phyloP scores from a whole-genome alignment of 2,797 vertebrate genomes.

The Sylvilagus floridanus region DNA sequence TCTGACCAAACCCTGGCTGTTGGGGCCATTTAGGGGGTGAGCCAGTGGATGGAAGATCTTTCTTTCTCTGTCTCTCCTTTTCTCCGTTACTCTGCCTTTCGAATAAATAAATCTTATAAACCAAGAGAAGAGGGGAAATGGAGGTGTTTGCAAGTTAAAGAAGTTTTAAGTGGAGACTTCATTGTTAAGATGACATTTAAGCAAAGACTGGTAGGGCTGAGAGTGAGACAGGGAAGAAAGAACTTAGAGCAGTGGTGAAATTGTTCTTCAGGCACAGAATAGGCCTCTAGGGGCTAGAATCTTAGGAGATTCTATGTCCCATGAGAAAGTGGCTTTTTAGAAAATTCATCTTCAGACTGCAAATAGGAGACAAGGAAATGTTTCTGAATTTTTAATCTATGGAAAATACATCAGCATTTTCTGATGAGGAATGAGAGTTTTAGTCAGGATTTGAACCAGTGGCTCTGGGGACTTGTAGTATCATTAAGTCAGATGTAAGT shows the following conservation, averaged over 20 bases:
- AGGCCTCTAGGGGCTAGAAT: neutral
- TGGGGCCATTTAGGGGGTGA: too few relatives aligned
- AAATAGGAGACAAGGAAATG: neutral
- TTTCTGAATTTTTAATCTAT: neutral
- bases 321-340: neutral
- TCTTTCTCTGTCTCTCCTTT: too few relatives aligned
- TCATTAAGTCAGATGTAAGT: constrained; percentile 64
- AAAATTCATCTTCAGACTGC: neutral
- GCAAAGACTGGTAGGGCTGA: neutral
- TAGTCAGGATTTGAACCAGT: constrained; percentile 68
- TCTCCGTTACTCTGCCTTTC: too few relatives aligned
- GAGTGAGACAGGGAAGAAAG: neutral
- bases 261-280: neutral
- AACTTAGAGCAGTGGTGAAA: neutral
- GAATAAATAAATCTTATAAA: too few relatives aligned
- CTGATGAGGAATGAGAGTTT: constrained; percentile 38
- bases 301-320: neutral
- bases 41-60: too few relatives aligned
- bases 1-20: too few relatives aligned
- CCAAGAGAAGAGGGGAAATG: too few relatives aligned
- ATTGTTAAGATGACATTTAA: neutral
- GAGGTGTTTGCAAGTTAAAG: neutral
- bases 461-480: constrained; percentile 51
- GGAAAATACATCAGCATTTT: constrained; percentile 53
- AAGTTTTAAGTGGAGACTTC: neutral